Evolutionary conservation across 2,888 invertebrate species (phyloP).

Genomic region (Atrina japonica): DNA sequence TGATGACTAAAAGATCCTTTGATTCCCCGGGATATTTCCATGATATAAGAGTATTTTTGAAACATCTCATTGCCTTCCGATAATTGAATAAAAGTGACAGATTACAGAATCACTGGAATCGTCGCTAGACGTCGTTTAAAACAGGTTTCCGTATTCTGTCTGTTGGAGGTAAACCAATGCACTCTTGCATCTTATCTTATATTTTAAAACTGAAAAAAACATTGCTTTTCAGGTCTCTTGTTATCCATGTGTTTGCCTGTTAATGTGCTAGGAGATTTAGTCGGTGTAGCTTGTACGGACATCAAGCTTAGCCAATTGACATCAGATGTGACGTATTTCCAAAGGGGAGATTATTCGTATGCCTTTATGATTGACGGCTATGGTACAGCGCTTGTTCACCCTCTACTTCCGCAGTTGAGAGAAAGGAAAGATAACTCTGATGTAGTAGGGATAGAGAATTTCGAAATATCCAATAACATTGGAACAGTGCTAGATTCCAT

Average conservation of each 20-base stretch:
- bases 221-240: slow-evolving; percentile 15
- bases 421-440: slow-evolving; percentile 7
- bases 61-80: too few species aligned
- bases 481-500: slow-evolving; percentile 2
- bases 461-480: slow-evolving; percentile 9
- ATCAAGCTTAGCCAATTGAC: slow-evolving; percentile 17
- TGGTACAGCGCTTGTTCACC: slow-evolving; percentile 22
- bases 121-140: too few species aligned
- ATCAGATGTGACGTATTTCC: slow-evolving; percentile 15
- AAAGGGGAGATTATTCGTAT: slow-evolving; percentile 22
- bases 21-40: too few species aligned
- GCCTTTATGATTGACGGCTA: slow-evolving; percentile 21
- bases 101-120: too few species aligned
- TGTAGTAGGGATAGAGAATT: slow-evolving; percentile 15
- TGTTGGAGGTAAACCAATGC: too few species aligned
- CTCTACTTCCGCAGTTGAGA: slow-evolving; percentile 21
- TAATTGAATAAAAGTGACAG: too few species aligned
- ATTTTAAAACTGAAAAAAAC: too few species aligned
- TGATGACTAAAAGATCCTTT: too few species aligned
- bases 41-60: too few species aligned
- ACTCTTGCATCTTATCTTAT: too few species aligned
- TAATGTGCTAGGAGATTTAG: background rate
- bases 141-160: too few species aligned
- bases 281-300: slow-evolving; percentile 25
- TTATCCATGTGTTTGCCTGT: slow-evolving; percentile 20